phyloP scores from a whole-genome alignment of 2,888 invertebrate genomes.

The Lycocerus yunnanus region DNA sequence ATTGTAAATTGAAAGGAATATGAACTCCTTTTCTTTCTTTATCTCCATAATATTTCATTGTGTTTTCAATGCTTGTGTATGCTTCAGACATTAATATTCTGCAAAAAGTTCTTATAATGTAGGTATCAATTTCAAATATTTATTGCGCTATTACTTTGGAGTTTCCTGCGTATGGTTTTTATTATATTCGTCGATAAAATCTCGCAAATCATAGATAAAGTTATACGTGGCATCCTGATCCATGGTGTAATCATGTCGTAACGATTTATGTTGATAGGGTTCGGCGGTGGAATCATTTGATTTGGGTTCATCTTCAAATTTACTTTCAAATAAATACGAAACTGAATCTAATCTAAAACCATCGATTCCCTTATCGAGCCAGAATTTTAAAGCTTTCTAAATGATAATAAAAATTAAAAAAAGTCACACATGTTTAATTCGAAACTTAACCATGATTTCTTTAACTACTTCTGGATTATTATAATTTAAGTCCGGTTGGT shows the following conservation, averaged over 20 bases:
- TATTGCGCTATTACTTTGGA: not conserved
- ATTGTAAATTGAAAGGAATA: conserved; percentile 78
- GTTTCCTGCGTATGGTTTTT: conserved; percentile 37
- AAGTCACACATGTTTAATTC: not conserved
- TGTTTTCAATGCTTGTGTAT: conserved; percentile 64
- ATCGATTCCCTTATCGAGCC: conserved; percentile 83
- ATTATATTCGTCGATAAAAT: conserved; percentile 63
- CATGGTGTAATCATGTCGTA: conserved; percentile 67
- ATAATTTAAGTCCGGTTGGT: conserved; percentile 84
- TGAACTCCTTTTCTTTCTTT: conserved; percentile 64
- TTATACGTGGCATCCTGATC: conserved; percentile 63
- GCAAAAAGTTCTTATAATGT: not conserved
- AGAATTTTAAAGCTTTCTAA: conserved; percentile 72
- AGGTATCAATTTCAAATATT: not conserved
- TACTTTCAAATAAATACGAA: conserved; percentile 56
- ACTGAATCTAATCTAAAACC: conserved; percentile 87
- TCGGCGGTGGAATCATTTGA: conserved; percentile 37
- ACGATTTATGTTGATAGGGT: conserved; percentile 59
- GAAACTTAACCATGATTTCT: conserved; percentile 61
- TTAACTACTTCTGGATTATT: conserved; percentile 70
- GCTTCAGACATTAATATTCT: conserved; percentile 80
- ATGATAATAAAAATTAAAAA: not conserved
- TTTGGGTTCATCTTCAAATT: conserved; percentile 54
- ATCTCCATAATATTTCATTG: conserved; percentile 68
- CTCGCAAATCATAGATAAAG: conserved; percentile 69